These are phyloP conservation scores for Malaclemys terrapin DNA, from an alignment of 2,113 vertebrate genomes.

Conservation along the genomic window DNA sequence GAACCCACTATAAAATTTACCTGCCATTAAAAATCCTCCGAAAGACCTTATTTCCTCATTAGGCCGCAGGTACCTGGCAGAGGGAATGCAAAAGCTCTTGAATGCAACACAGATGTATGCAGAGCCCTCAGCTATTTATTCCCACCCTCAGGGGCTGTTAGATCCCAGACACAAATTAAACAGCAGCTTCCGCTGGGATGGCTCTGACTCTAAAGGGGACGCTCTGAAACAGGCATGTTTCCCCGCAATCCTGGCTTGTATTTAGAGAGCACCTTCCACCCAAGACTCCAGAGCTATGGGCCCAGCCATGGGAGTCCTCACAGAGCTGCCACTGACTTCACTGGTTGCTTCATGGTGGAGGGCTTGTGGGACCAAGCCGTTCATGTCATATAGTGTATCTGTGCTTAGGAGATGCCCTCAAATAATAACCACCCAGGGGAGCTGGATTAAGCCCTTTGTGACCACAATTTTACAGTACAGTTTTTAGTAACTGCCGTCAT, in stretches of 20 bases:
- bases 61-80: neutral
- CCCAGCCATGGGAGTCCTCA: neutral
- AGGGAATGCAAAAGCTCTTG: neutral
- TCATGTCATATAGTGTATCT: neutral
- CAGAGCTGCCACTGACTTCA: neutral
- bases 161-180: rapidly evolving
- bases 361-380: neutral
- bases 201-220: neutral
- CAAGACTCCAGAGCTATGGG: neutral
- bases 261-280: neutral
- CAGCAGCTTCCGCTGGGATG: rapidly evolving
- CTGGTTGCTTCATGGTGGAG: neutral
- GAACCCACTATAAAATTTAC: rapidly evolving
- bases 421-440: neutral
- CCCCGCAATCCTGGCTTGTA: neutral
- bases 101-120: neutral
- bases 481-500: neutral
- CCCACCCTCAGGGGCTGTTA: neutral
- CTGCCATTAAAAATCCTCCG: rapidly evolving
- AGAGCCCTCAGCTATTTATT: neutral
- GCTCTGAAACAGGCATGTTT: rapidly evolving
- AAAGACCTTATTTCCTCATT: neutral
- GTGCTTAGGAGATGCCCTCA: neutral
- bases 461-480: neutral
- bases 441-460: neutral